Base-by-base conservation (phyloP, 2,888 invertebrate genomes). In the Scrobipalpa costella region DNA sequence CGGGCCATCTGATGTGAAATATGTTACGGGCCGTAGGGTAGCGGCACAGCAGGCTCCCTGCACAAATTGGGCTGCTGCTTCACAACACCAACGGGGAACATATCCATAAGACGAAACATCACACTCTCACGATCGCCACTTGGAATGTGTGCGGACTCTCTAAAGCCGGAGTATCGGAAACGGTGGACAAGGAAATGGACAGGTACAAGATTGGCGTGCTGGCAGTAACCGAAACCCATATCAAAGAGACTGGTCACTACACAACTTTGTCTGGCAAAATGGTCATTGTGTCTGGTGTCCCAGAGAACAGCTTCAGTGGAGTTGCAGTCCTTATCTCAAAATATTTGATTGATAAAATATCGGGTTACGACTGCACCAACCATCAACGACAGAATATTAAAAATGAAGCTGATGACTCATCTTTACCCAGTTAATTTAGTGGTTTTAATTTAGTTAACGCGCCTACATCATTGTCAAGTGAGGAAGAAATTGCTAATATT, bases 1-100 rank as follows among this genome's bases (percentile, higher is more conserved):
- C 44, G 44, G 44, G 44, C 44, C 44, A 44, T 44, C 44, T 44
- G 44, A 11, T 44, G 44, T 44, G 44, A 44, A 44, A 44, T 44
- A 44, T 44, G 44, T 11, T 44, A 44, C 44, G 7, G 44, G 44
- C 44, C 44, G 11, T 11, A 44, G 11, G 44, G 44, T 11, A 44
- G 44, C 11, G 44, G 6, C 11, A 5, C 44, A 44, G 11, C 44
- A 44, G 44, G 44, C 44, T 44, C 11, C 44, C 11, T 44, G 44
- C 11, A 11, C 7, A 44, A 44, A 44, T 3, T 44, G 6, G 44
- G 44, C 44, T 44, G n/a, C 44, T 44, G 44, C 7, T 11, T 5
- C 44, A 44, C 44, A 7, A 44, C 6, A 44, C 44, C 44, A 5
- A 3, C 44, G 11, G n/a, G 11, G 44, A 11, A 44, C 44, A 44